A percentile compares a stretch with the other conserved stretches of the same genome.
phyloP scores from a whole-genome alignment of 2,888 invertebrate genomes.

The Spodoptera picta region DNA sequence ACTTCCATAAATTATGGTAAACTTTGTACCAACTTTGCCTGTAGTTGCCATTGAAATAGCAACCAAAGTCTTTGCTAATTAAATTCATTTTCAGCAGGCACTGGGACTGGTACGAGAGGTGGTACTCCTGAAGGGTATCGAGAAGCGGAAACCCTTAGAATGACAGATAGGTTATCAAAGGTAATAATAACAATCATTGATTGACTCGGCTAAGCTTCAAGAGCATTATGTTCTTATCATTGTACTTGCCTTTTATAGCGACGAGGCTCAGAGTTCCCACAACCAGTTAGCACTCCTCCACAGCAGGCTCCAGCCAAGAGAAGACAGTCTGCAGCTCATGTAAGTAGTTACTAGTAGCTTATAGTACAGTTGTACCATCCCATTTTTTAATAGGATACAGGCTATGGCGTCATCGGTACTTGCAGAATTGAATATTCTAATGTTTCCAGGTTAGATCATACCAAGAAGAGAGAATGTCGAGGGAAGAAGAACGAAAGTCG shows the following conservation, averaged over 20 bases:
- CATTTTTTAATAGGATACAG: too few relatives aligned
- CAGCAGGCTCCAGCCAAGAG: conserved; percentile 76
- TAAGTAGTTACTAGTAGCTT: conserved; percentile 61
- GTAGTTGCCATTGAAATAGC: not conserved
- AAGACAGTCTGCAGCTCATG: conserved; percentile 82
- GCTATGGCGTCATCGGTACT: too few relatives aligned
- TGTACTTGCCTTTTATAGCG: conserved; percentile 65
- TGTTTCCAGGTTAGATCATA: conserved; percentile 73
- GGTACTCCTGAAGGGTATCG: conserved; percentile 84
- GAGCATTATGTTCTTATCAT: not conserved
- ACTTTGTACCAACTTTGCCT: conserved; percentile 10
- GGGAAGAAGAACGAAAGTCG: conserved; percentile 51
- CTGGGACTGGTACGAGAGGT: conserved; percentile 64
- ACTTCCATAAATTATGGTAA: conserved; percentile 83
- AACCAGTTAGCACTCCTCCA: conserved; percentile 83
- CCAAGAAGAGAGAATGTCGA: conserved; percentile 71
- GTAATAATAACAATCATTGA: conserved; percentile 56
- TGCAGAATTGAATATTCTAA: not conserved
- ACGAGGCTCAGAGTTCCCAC: conserved; percentile 84
- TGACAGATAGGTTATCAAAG: conserved; percentile 80
- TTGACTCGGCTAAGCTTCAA: not conserved
- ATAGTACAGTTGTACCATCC: too few relatives aligned
- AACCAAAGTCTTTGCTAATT: not conserved
- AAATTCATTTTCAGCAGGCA: conserved; percentile 66
- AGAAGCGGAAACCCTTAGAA: conserved; percentile 82